These are phyloP conservation scores for Rapana venosa DNA, from an alignment of 2,888 invertebrate genomes.

Conservation along the genomic window DNA sequence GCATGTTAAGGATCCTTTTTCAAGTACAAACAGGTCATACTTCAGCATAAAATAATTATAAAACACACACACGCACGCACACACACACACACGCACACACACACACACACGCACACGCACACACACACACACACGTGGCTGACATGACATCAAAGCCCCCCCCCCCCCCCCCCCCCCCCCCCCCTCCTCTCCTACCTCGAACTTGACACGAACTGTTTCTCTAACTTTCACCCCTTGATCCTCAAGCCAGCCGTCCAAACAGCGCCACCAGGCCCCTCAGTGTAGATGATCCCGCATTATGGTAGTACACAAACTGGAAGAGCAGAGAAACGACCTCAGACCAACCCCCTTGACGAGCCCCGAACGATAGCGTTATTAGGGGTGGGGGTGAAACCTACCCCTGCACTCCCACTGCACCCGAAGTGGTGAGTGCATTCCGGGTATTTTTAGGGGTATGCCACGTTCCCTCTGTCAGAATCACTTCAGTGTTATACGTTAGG, in stretches of 20 bases:
- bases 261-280: not conserved
- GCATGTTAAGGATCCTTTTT: too few relatives aligned
- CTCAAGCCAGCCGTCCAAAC: not conserved
- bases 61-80: not conserved
- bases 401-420: not conserved
- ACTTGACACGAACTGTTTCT: not conserved
- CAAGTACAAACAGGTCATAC: too few relatives aligned
- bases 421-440: not conserved
- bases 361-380: not conserved
- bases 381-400: not conserved
- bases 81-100: not conserved
- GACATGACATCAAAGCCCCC: not conserved
- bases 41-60: too few relatives aligned
- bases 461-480: not conserved
- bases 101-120: slow-evolving; percentile 12
- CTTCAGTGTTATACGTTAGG: not conserved
- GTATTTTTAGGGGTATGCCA: not conserved
- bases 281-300: not conserved
- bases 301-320: not conserved
- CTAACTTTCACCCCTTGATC: slow-evolving; percentile 8
- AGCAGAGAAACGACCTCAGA: not conserved
- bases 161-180: too few relatives aligned
- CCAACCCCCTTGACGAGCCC: not conserved
- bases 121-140: slow-evolving; percentile 1
- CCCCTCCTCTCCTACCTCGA: too few relatives aligned